These are phyloP conservation scores for Aleadryas rufinucha DNA, from an alignment of 2,113 vertebrate species.

Conservation along the genomic window DNA sequence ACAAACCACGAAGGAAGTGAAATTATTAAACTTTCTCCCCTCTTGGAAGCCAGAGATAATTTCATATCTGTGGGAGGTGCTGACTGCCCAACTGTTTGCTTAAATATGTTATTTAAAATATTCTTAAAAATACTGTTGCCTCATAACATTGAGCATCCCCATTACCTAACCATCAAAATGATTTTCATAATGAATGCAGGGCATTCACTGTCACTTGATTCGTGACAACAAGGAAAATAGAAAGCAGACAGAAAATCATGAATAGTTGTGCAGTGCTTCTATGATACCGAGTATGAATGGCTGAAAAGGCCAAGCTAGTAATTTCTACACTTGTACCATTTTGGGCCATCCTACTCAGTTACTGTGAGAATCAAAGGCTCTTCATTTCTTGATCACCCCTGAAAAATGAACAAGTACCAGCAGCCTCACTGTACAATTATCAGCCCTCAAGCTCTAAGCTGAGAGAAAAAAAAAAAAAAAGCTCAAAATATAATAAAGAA, in stretches of 20 bases:
- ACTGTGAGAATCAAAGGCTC: neutral
- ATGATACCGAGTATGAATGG: neutral
- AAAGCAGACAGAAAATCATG: neutral
- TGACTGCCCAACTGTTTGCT: neutral
- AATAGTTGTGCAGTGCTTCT: neutral
- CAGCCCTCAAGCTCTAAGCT: neutral
- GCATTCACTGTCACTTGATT: neutral
- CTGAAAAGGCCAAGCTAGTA: neutral
- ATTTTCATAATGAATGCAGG: neutral
- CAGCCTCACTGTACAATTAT: neutral
- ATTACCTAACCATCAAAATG: neutral
- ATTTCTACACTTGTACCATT: neutral
- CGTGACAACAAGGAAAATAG: neutral
- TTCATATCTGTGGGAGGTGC: slow-evolving; percentile 4
- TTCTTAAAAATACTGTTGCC: neutral
- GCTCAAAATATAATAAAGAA: neutral
- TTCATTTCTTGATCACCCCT: neutral
- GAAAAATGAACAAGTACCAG: neutral
- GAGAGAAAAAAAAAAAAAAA: neutral
- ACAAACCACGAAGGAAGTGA: neutral
- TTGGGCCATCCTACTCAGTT: neutral
- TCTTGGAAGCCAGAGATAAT: slow-evolving; percentile 8
- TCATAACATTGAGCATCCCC: neutral
- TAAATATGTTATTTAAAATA: slow-evolving; percentile 1
- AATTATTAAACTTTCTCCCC: neutral